Evolutionary conservation across 2,797 vertebrate genomes (phyloP), one percentile per base, ranked within the genome.

Genomic region (Channa striata): DNA sequence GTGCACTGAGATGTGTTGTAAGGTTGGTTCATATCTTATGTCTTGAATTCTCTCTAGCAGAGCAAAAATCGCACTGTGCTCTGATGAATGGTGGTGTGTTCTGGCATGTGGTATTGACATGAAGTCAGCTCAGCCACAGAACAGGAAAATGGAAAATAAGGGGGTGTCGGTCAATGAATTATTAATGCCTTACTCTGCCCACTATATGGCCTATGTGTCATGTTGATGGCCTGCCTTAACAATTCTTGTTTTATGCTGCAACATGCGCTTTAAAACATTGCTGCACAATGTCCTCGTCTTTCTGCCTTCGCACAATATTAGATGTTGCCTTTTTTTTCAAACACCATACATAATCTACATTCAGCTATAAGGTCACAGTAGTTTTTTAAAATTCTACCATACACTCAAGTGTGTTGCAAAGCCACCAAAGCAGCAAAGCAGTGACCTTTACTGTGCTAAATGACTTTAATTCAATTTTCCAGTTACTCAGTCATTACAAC

Each of bases 181-280:
- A 92, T 90, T 89, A 86, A 90, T 89, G 56, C 59, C 51, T 37
- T 61, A 72, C 62, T 77, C 68, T 77, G 77, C 72, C 84, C 80
- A 81, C 78, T 79, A 62, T 78, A 86, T 69, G 70, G 82, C 70
- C 80, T 59, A 71, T 80, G 82, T 89, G 80, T 90, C 85, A 87
- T 78, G 39, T 65, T 84, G 81, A 87, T 77, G 73, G 40, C 54
- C 66, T 47, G 25, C 44, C 67, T 75, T 59, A 72, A 82, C 63
- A 72, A 69, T 67, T 60, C 52, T 52, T 72, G 64, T 66, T 76
- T 80, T 54, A 69, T 52, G 43, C 81, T 59, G 52, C 36, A 82
- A 68, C 50, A 73, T 66, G 68, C 59, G 68, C 44, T 37, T 52
- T 44, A n/a, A 65, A 72, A 75, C 64, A 74, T 49, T 20, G 25